Conservation (phyloP, 2,888 invertebrate species). For the Sabatieria punctata region DNA sequence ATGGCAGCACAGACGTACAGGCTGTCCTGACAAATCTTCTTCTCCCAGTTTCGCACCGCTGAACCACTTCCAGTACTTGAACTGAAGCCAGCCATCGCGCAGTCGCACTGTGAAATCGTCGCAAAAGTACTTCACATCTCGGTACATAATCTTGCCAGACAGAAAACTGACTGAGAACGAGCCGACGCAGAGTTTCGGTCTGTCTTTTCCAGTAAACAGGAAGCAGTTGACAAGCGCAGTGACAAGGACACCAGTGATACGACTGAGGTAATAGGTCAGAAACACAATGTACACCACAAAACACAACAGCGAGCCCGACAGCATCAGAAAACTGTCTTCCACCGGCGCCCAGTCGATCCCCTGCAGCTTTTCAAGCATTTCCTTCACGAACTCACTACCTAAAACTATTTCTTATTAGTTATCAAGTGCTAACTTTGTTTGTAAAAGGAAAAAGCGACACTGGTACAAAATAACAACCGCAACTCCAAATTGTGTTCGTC, state of each 20-base stretch:
- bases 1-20: too few relatives aligned
- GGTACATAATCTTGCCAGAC: slow-evolving; percentile 94
- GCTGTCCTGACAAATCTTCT: slow-evolving; percentile 50
- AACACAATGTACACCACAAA: not conserved
- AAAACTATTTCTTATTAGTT: too few relatives aligned
- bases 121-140: slow-evolving; percentile 79
- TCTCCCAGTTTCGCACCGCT: slow-evolving; percentile 84
- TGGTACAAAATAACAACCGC: too few relatives aligned
- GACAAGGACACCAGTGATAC: not conserved
- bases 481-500: too few relatives aligned
- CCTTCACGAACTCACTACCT: too few relatives aligned
- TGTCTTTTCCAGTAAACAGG: too few relatives aligned
- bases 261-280: not conserved
- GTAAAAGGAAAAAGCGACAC: too few relatives aligned
- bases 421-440: too few relatives aligned
- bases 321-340: too few relatives aligned
- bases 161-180: slow-evolving; percentile 85
- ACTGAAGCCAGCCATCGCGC: slow-evolving; percentile 91
- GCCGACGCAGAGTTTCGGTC: slow-evolving; percentile 44
- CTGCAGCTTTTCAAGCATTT: too few relatives aligned
- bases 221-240: too few relatives aligned
- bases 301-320: not conserved
- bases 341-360: too few relatives aligned
- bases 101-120: slow-evolving; percentile 78
- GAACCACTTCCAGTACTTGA: slow-evolving; percentile 93